Percentiles rank a stretch among this genome's conserved stretches.
phyloP scores from a whole-genome alignment of 2,113 vertebrate species.

The Siniperca chuatsi region DNA sequence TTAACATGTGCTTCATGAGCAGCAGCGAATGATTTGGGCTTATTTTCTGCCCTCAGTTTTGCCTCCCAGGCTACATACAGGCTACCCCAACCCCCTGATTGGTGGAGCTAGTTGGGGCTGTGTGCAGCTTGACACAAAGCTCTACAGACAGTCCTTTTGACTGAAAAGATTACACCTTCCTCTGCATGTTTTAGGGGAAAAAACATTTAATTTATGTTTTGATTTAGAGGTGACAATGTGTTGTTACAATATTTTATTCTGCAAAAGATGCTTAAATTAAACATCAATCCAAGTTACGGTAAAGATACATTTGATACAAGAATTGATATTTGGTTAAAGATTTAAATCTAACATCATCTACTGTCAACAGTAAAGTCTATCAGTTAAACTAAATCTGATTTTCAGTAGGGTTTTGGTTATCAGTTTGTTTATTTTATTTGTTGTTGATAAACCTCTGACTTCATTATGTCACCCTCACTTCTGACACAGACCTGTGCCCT shows the following conservation, averaged over 20 bases:
- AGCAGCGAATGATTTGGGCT: not conserved
- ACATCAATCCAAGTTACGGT: not conserved
- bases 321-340: not conserved
- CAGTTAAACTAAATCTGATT: not conserved
- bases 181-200: not conserved
- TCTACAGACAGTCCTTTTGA: not conserved
- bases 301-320: not conserved
- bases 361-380: not conserved
- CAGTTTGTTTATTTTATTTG: not conserved
- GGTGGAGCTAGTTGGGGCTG: not conserved
- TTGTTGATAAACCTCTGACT: not conserved
- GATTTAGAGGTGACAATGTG: not conserved
- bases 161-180: not conserved
- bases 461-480: not conserved
- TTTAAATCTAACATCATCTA: not conserved
- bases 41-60: too few species aligned
- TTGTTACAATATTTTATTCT: not conserved
- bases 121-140: not conserved
- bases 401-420: not conserved
- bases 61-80: not conserved
- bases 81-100: not conserved
- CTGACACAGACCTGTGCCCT: not conserved
- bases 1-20: not conserved
- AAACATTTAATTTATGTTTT: not conserved
- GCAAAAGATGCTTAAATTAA: not conserved